A percentile compares a stretch with the other conserved stretches of the same genome.
Conservation (phyloP, 2,888 invertebrate species). For the Serrognathus titanus region DNA sequence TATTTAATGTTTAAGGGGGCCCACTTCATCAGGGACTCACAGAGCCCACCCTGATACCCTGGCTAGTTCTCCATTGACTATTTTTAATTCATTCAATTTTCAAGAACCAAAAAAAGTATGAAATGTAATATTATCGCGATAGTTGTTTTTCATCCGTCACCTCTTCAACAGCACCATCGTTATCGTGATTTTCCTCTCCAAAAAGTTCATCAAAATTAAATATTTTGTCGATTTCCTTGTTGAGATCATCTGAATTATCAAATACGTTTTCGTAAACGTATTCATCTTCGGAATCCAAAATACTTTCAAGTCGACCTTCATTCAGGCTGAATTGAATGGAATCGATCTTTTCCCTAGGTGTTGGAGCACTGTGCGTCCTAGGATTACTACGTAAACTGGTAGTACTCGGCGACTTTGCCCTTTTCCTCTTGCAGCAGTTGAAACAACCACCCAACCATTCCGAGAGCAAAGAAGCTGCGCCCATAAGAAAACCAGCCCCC, state of each 20-base stretch:
- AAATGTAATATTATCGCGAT: too few relatives aligned
- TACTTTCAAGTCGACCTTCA: conserved; percentile 7
- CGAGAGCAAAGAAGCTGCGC: conserved; percentile 59
- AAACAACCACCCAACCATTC: conserved; percentile 69
- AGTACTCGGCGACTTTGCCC: conserved; percentile 22
- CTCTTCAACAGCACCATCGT: conserved; percentile 11
- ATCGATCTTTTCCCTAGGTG: conserved; percentile 34
- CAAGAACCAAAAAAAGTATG: too few relatives aligned
- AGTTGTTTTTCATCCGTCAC: too few relatives aligned
- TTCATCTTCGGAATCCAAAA: conserved; percentile 5
- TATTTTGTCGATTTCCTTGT: conserved; percentile 34
- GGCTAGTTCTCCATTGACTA: too few relatives aligned
- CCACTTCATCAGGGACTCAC: too few relatives aligned
- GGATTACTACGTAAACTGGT: conserved; percentile 40
- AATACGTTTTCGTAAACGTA: conserved; percentile 10
- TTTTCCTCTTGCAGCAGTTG: conserved; percentile 9
- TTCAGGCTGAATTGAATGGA: conserved; percentile 17
- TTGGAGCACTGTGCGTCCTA: conserved; percentile 36
- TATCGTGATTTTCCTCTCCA: conserved; percentile 28
- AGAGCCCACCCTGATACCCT: too few relatives aligned
- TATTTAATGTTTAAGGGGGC: too few relatives aligned
- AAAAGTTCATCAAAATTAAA: conserved; percentile 36
- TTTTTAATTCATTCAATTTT: too few relatives aligned
- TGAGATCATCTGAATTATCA: conserved; percentile 18
- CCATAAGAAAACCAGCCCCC: conserved; percentile 66